Evolutionary conservation across 2,797 vertebrate species (phyloP), one percentile per base, ranked within the genome.

Genomic region (Lagocephalus sceleratus): DNA sequence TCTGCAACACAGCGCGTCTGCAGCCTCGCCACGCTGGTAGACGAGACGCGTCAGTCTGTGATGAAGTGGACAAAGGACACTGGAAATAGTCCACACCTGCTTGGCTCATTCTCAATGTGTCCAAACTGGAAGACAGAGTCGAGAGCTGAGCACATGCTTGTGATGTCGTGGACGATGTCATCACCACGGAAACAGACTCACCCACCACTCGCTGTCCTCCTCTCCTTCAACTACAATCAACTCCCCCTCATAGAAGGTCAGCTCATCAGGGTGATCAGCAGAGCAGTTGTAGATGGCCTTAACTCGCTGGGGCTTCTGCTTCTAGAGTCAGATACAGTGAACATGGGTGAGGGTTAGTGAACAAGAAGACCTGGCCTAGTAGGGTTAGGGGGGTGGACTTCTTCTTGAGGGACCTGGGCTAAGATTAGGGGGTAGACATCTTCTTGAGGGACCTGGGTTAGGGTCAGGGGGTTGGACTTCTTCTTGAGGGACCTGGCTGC

Each of bases 171-270:
- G 7, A 1, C 23, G 25, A 29, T 6, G 9, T 20, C 5, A 8
- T 49, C 47, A 97, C 17, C 12, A 6, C 42, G 14, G 10, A 1
- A 10, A 8, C 19, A 1, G 6, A 44, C 96, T 95, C 68, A 99
- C 96, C 96, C 93, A 96, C 96, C 96, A 99, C 85, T 98, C 96
- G 19, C 85, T 90, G 88, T 98, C 96, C 84, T 98, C 96, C 73
- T 96, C 96, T 40, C 92, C 93, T 6, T 96, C 94, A 42, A 99
- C 95, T 38, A 99, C 82, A 43, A 99, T 96, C 69, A 97, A 90
- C 35, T 98, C 96, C 20, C 96, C 96, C 75, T 96, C 95, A 0
- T 41, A 76, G 85, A 99, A 99, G 0, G 96, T 95, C 58, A 99
- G 83, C 85, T 99, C 96, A 3, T 99, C 96, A 0, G 92, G 90